These are phyloP conservation scores for Gandaritis pyraliata DNA, from an alignment of 2,888 invertebrate species.

Conservation along the genomic window DNA sequence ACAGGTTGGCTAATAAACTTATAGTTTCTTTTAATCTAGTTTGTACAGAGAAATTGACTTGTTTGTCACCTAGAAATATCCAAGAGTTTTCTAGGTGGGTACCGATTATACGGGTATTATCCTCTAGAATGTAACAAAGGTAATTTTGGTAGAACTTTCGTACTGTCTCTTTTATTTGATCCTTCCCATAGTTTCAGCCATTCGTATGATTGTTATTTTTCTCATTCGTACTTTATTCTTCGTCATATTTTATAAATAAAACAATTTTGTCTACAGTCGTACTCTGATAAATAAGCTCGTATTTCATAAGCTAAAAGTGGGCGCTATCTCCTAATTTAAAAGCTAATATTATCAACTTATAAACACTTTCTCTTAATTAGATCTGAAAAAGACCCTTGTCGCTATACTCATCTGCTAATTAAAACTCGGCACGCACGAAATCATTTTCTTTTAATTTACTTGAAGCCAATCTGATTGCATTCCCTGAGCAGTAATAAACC, in stretches of 20 bases:
- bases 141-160: not conserved
- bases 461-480: conserved; percentile 39
- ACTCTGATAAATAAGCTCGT: too few relatives aligned
- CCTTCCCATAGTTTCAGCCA: not conserved
- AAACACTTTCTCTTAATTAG: conserved; percentile 15
- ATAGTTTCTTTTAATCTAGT: conserved; percentile 30
- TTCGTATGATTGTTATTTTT: not conserved
- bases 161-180: not conserved
- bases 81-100: conserved; percentile 3
- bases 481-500: conserved; percentile 54
- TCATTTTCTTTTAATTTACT: conserved; percentile 42
- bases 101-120: not conserved
- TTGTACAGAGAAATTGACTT: conserved; percentile 26
- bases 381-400: conserved; percentile 13
- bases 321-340: too few relatives aligned
- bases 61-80: conserved; percentile 14
- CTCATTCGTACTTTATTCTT: not conserved
- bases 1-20: conserved; percentile 53
- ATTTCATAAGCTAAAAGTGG: too few relatives aligned
- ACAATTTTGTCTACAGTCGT: too few relatives aligned
- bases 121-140: not conserved
- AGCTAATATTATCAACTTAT: too few relatives aligned
- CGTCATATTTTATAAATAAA: not conserved
- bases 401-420: conserved; percentile 31
- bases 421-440: conserved; percentile 29